A percentile compares a stretch with the other conserved stretches of the same genome.
Evolutionary conservation across 1,140 invertebrate species (phyloP).

Genomic region (Gonioctena quinquepunctata): DNA sequence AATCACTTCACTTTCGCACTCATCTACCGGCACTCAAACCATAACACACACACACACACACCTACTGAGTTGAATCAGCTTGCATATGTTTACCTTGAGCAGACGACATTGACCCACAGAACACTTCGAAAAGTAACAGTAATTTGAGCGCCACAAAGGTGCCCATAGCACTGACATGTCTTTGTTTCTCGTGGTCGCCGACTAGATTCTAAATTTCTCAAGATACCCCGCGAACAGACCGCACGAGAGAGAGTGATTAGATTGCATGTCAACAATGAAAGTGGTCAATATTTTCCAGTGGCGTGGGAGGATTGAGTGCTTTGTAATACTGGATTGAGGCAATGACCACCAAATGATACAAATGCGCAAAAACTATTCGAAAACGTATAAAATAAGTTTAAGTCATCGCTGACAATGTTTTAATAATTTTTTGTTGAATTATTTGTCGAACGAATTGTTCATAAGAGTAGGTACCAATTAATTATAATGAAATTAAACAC

Average conservation of each 20-base stretch:
- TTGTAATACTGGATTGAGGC: no score
- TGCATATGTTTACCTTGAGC: constrained; percentile 1
- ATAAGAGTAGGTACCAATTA: no score
- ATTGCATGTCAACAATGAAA: constrained; percentile 39
- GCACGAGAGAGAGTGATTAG: constrained; percentile 42
- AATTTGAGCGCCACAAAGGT: constrained; percentile 24
- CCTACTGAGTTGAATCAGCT: no score
- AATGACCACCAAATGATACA: no score
- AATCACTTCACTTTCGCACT: background rate
- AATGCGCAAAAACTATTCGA: no score
- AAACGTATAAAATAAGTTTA: no score
- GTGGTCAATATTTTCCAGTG: constrained; percentile 29
- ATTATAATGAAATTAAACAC: no score
- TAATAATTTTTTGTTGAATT: no score
- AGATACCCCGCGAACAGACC: constrained; percentile 12
- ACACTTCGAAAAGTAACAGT: constrained; percentile 26
- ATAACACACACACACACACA: no score
- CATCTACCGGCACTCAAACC: background rate
- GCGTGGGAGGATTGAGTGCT: no score
- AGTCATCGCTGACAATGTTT: no score
- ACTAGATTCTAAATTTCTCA: constrained; percentile 20
- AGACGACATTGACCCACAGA: constrained; percentile 42
- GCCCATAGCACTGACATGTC: constrained; percentile 43
- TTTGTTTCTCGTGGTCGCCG: background rate
- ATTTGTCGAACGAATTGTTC: no score